These are phyloP conservation scores for Hirtodrosophila trivittata DNA, from an alignment of 2,888 invertebrate species.

Conservation along the genomic window DNA sequence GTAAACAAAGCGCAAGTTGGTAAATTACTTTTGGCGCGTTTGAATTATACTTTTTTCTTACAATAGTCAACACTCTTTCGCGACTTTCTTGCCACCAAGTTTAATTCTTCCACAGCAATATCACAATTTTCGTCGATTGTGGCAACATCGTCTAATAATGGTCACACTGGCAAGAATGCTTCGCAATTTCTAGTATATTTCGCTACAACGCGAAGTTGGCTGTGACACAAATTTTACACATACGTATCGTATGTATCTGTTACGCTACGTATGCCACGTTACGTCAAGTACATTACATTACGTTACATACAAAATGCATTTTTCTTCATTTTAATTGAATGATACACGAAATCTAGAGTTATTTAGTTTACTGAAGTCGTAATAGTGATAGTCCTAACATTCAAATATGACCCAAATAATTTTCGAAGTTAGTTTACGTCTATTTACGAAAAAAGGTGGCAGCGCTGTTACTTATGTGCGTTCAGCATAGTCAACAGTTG, in stretches of 20 bases:
- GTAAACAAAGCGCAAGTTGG: slow-evolving; percentile 32
- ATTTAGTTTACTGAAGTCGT: too few relatives aligned
- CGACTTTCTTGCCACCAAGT: slow-evolving; percentile 69
- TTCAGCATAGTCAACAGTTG: too few relatives aligned
- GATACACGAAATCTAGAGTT: too few relatives aligned
- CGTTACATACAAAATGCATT: not conserved
- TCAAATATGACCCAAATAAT: too few relatives aligned
- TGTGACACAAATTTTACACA: slow-evolving; percentile 8
- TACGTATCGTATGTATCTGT: slow-evolving; percentile 23
- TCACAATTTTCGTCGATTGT: slow-evolving; percentile 74
- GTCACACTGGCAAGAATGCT: slow-evolving; percentile 56
- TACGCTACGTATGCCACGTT: slow-evolving; percentile 23
- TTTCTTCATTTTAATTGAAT: too few relatives aligned
- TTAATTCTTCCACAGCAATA: slow-evolving; percentile 58
- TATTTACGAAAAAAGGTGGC: too few relatives aligned
- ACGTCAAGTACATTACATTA: slow-evolving; percentile 5
- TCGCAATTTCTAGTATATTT: slow-evolving; percentile 28
- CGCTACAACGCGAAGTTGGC: slow-evolving; percentile 37
- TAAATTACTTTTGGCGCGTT: slow-evolving; percentile 63
- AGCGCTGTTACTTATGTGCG: too few relatives aligned
- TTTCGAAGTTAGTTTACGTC: too few relatives aligned
- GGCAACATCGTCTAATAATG: slow-evolving; percentile 81
- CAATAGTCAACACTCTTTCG: slow-evolving; percentile 75
- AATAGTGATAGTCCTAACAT: too few relatives aligned
- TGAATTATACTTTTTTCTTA: slow-evolving; percentile 54